Evolutionary conservation across 1,140 invertebrate species (phyloP).

Genomic region (Hormaphis cornu): DNA sequence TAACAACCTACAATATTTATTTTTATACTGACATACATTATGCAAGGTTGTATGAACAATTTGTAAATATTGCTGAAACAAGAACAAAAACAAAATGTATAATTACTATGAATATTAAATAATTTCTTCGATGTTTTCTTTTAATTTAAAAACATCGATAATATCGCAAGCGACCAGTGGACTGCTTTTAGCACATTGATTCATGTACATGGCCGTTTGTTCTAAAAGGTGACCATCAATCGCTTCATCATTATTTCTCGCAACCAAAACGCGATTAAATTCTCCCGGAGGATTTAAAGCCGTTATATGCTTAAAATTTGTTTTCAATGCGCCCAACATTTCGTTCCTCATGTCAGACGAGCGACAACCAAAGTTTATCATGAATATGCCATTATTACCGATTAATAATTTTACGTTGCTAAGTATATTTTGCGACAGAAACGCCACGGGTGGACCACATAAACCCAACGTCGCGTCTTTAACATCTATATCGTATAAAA

Average conservation of each 20-base stretch:
- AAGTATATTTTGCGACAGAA: slow-evolving; percentile 59
- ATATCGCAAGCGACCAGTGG: slow-evolving; percentile 1
- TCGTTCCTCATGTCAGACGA: slow-evolving; percentile 54
- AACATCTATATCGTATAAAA: slow-evolving; percentile 84
- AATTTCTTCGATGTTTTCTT: slow-evolving; percentile 2
- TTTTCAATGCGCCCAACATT: slow-evolving; percentile 52
- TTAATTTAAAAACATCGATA: slow-evolving; percentile 12
- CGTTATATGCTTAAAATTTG: slow-evolving; percentile 55
- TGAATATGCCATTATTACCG: slow-evolving; percentile 55
- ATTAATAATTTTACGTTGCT: slow-evolving; percentile 52
- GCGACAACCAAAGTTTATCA: slow-evolving; percentile 75
- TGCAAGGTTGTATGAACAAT: not conserved
- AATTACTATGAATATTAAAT: not conserved
- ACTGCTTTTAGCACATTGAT: not conserved
- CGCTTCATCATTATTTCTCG: not conserved
- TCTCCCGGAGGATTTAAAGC: slow-evolving; percentile 65
- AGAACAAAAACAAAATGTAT: not conserved
- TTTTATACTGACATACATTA: too few species aligned
- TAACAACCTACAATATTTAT: too few species aligned
- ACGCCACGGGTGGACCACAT: slow-evolving; percentile 77
- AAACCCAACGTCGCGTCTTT: slow-evolving; percentile 73
- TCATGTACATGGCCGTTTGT: slow-evolving; percentile 19
- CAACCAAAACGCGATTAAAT: slow-evolving; percentile 69
- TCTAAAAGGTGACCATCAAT: not conserved
- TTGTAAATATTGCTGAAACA: not conserved